Conservation (phyloP, 2,797 vertebrate species). For the Schizothorax lantsangensis region DNA sequence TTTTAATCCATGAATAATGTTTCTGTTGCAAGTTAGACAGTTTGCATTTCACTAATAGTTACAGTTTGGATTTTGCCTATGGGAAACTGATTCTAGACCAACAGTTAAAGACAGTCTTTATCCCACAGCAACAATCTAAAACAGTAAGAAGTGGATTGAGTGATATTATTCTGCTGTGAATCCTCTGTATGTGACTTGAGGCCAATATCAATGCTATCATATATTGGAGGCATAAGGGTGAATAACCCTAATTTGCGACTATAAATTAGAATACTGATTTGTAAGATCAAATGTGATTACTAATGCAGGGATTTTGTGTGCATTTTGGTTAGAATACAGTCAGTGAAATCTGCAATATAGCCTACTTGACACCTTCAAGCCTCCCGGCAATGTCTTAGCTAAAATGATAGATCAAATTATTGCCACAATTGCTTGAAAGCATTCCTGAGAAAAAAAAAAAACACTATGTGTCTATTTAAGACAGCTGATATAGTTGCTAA, state of each 20-base stretch:
- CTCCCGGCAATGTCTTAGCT: background rate
- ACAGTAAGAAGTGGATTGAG: background rate
- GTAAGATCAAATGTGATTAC: slow-evolving; percentile 16
- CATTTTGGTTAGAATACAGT: background rate
- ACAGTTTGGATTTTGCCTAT: background rate
- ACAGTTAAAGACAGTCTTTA: background rate
- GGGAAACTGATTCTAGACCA: background rate
- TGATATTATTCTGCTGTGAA: background rate
- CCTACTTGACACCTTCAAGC: background rate
- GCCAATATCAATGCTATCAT: background rate
- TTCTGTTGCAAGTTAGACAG: no score
- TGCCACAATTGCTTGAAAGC: slow-evolving; percentile 10
- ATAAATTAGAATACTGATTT: background rate
- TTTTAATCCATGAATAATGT: no score
- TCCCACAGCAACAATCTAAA: background rate
- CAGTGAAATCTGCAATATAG: background rate
- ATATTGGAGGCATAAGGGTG: background rate
- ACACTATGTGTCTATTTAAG: background rate
- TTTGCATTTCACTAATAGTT: background rate
- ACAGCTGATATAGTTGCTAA: slow-evolving; percentile 18
- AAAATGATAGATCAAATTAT: background rate
- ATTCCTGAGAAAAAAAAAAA: background rate
- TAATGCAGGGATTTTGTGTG: background rate
- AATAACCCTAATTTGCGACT: background rate
- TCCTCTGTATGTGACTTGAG: background rate